These are phyloP conservation scores for Meles meles DNA, from an alignment of 2,113 vertebrate genomes.

Conservation along the genomic window DNA sequence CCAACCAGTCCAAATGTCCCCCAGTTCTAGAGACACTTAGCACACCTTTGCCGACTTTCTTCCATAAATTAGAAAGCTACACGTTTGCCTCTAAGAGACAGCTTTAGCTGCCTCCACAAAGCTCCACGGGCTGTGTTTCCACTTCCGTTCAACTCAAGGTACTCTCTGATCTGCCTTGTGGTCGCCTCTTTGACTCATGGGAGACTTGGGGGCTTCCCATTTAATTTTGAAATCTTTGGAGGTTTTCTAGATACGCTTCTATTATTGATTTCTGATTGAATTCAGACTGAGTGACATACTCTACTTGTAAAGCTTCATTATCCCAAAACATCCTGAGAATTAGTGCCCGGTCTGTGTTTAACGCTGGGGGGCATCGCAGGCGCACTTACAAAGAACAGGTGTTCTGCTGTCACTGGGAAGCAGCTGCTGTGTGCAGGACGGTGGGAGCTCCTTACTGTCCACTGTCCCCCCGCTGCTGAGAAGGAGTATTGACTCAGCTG, in stretches of 20 bases:
- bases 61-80: neutral
- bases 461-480: neutral
- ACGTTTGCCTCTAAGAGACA: neutral
- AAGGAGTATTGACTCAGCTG: rapidly evolving
- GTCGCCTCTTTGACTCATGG: neutral
- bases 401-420: rapidly evolving
- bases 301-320: neutral
- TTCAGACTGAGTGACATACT: neutral
- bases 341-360: neutral
- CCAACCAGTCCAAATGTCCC: too few relatives aligned
- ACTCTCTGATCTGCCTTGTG: neutral
- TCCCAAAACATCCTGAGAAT: neutral
- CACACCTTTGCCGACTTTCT: neutral
- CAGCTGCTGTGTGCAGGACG: rapidly evolving
- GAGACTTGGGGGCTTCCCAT: neutral
- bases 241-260: neutral
- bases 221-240: neutral
- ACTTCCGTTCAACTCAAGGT: neutral
- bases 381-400: neutral
- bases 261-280: neutral
- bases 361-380: rapidly evolving
- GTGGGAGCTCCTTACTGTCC: rapidly evolving
- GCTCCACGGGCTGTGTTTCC: neutral
- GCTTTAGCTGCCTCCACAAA: neutral
- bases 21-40: rapidly evolving